Conservation (phyloP, 2,113 vertebrate genomes). For the Prunella himalayana region DNA sequence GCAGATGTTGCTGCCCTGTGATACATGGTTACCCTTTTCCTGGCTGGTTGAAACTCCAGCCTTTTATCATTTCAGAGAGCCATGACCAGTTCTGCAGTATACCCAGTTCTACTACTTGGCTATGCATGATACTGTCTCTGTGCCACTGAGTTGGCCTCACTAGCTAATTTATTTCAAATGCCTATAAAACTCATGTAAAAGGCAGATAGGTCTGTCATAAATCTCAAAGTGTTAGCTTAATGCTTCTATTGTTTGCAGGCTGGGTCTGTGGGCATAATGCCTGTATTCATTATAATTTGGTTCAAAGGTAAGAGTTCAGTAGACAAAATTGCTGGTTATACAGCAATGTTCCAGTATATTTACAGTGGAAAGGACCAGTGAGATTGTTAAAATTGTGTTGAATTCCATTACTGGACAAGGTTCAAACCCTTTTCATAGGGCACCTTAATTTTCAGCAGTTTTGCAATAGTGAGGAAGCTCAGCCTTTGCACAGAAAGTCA, state of each 20-base stretch:
- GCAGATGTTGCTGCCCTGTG: background rate
- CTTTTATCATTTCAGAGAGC: background rate
- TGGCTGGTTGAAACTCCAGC: background rate
- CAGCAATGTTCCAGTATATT: background rate
- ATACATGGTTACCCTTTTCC: background rate
- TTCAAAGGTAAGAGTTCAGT: background rate
- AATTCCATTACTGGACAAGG: background rate
- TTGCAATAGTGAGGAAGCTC: background rate
- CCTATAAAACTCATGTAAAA: conserved; percentile 52
- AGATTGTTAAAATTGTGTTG: background rate
- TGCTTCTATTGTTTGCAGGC: conserved; percentile 32
- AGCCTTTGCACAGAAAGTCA: background rate
- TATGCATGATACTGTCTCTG: background rate
- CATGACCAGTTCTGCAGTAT: background rate
- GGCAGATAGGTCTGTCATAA: conserved; percentile 57
- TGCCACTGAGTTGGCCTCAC: conserved; percentile 3
- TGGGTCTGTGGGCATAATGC: background rate
- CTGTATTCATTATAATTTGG: background rate
- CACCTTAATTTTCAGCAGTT: background rate
- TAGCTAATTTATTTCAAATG: conserved; percentile 64
- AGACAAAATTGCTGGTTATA: background rate
- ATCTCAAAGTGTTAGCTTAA: conserved; percentile 52
- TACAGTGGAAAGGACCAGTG: background rate
- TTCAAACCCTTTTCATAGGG: background rate
- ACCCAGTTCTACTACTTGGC: background rate